These are phyloP conservation scores for Monochamus alternatus DNA, from an alignment of 2,888 invertebrate genomes.

Conservation along the genomic window DNA sequence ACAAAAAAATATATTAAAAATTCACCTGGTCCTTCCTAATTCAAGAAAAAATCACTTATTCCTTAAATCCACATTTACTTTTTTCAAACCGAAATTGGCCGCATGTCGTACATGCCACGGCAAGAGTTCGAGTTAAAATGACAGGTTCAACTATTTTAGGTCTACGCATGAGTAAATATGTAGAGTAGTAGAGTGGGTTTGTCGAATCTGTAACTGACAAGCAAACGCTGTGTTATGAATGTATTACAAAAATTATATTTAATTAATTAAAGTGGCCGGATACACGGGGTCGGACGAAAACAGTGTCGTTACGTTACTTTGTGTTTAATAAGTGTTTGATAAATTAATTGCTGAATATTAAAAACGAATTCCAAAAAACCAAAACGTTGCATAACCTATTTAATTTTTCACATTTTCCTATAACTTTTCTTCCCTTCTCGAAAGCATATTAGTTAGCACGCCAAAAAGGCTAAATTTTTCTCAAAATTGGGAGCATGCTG, in stretches of 20 bases:
- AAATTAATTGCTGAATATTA: too few relatives aligned
- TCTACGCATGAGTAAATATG: not conserved
- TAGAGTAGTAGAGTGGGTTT: slow-evolving; percentile 1
- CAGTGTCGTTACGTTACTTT: slow-evolving; percentile 37
- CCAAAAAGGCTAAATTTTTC: too few relatives aligned
- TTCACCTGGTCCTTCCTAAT: slow-evolving; percentile 10
- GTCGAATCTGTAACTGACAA: slow-evolving; percentile 9
- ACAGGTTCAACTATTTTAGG: slow-evolving; percentile 8
- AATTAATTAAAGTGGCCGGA: slow-evolving; percentile 15
- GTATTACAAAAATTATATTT: slow-evolving; percentile 6
- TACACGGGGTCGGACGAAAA: slow-evolving; percentile 7
- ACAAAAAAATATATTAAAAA: slow-evolving; percentile 13
- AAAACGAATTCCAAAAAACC: too few relatives aligned
- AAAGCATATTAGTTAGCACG: too few relatives aligned
- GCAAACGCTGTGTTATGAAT: not conserved
- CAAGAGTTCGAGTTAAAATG: slow-evolving; percentile 1
- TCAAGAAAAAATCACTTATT: slow-evolving; percentile 7
- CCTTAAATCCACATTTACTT: slow-evolving; percentile 14
- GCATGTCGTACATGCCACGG: slow-evolving; percentile 1
- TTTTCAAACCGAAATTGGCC: slow-evolving; percentile 14
- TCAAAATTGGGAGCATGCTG: too few relatives aligned
- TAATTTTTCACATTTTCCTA: too few relatives aligned
- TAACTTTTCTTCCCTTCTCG: too few relatives aligned
- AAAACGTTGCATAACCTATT: too few relatives aligned
- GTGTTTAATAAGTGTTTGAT: too few relatives aligned